Conservation (phyloP, 2,113 vertebrate genomes). For the Mesitornis unicolor region DNA sequence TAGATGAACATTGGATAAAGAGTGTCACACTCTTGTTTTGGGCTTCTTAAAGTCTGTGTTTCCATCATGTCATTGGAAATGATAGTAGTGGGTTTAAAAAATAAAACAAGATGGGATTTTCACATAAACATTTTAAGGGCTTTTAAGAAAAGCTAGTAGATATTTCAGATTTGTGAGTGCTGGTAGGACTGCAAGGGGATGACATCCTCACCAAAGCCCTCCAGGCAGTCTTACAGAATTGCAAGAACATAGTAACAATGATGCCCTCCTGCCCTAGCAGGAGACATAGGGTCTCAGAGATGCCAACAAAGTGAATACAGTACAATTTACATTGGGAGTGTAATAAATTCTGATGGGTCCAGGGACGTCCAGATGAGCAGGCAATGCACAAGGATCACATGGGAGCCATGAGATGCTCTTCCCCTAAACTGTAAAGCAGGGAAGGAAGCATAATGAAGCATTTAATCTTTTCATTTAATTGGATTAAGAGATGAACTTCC, state of each 20-base stretch:
- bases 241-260: background rate
- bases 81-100: background rate
- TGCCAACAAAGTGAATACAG: background rate
- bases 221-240: background rate
- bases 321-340: background rate
- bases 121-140: background rate
- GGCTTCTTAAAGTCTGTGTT: background rate
- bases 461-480: background rate
- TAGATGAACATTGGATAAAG: background rate
- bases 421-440: background rate
- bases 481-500: background rate
- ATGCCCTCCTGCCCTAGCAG: background rate
- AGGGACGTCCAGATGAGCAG: background rate
- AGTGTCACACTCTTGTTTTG: background rate
- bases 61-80: background rate
- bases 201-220: background rate
- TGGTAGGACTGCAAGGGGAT: accelerated
- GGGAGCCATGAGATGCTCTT: background rate
- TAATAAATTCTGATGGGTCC: background rate
- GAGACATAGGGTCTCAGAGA: background rate
- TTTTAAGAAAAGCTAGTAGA: background rate
- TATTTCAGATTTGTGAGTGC: background rate
- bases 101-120: background rate
- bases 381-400: background rate
- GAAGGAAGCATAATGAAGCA: background rate